Base-by-base conservation (phyloP, 2,888 invertebrate genomes). In the Antitype chi region DNA sequence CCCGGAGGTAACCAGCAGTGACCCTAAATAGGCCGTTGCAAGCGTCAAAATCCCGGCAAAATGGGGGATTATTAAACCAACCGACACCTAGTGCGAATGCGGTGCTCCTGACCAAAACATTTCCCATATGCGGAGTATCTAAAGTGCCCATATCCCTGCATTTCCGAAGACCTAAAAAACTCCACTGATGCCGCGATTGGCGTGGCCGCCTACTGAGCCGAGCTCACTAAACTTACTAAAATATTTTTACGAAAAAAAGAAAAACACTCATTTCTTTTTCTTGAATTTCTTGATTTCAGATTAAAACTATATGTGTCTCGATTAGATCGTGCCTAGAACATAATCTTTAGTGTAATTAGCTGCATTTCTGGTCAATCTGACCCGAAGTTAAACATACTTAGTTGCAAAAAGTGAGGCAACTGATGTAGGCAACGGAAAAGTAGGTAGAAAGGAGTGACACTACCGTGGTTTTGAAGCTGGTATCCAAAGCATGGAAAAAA, bases 401-500 rank as follows among this genome's bases (percentile, higher is more conserved):
- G 25, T 72, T 74, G 49, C 1, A 70, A 74, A 71, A 32, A 60
- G 9, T 9, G 15, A 20, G 13, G 4, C 13, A 47, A 53, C 20
- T 38, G 32, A 32, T 32, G 9, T 47, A 17, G 7, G 17, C n/a
- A 43, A 66, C 28, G 43, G 25, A 28, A 52, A 43, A 67, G 32
- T 43, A 59, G 28, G 20, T 23, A 23, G 28, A 28, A 57, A 53
- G 13, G 1, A 6, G 11, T 49, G 15, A 15, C 13, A 15, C 17
- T n/a, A 59, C 17, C 47, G 28, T 55, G 38, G 38, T 62, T 78
- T 60, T 74, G 15, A 55, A n/a, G 20, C 17, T n/a, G 15, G 43
- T 64, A 25, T 74, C 11, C 28, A 60, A 28, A 63, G 38, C 38
- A 11, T 68, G n/a, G n/a, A 73, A 52, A 53, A 78, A n/a, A 74